Evolutionary conservation across 2,797 vertebrate genomes (phyloP), one percentile per base, ranked within the genome.

Genomic region (Sebastes cheni): DNA sequence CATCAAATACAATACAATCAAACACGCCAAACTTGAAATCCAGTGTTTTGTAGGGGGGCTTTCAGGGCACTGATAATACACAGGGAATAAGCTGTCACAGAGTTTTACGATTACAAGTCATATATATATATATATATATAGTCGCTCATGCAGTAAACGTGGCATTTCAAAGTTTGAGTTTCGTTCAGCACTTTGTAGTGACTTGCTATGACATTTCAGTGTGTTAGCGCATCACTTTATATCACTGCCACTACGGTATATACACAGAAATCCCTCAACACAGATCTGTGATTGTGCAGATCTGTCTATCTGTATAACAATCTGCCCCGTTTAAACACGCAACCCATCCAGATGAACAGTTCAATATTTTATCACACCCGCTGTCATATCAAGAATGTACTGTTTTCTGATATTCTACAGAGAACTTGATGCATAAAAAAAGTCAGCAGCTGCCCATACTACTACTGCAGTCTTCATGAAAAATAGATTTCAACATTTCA

Each of bases 291-390:
- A 25, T 22, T 83, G 36, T 7, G 30, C 58, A 34, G 52, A 83
- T 82, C 39, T 70, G 80, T 72, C 67, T 64, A 60, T 81, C 80
- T 66, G 71, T 80, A 79, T 67, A 64, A 82, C 67, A 34, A 67
- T 83, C 62, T 70, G 67, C 77, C 77, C 77, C 72, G 55, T 84
- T 89, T 81, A 86, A 82, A 88, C 67, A 88, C 79, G 85, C 80
- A 80, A 80, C 60, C 59, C 70, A 56, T 84, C 85, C 86, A 83
- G 84, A 88, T 72, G 86, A 92, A 42, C 64, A 10, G 22, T 69
- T 92, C 67, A 92, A 89, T 93, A 88, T 90, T 93, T 92, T 42
- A 93, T 91, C 60, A 69, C 64, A 55, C 62, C 9, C 9, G 56
- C 72, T 89, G 77, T 88, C 78, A 52, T 72, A 64, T 85, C 62